Conservation (phyloP, 2,797 vertebrate genomes). For the Pangasius larnaudii region DNA sequence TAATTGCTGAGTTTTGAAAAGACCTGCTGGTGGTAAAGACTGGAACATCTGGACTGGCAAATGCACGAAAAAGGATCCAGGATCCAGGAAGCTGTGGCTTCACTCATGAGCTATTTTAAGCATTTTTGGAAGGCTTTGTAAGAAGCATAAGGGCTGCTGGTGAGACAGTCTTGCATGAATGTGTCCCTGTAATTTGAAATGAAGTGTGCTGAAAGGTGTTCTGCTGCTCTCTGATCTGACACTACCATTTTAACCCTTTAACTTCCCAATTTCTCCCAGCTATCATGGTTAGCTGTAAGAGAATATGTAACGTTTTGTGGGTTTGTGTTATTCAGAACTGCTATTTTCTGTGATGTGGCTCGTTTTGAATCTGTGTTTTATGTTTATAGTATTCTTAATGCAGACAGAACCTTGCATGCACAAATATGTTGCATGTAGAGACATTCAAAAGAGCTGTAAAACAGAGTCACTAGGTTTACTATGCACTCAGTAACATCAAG, state of each 20-base stretch:
- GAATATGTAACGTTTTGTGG: background rate
- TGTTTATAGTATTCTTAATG: background rate
- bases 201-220: conserved; percentile 57
- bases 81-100: conserved; percentile 50
- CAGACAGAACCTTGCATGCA: background rate
- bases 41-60: conserved; percentile 52
- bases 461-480: conserved; percentile 24
- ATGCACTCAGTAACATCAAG: conserved; percentile 14
- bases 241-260: conserved; percentile 51
- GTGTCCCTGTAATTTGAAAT: conserved; percentile 55
- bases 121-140: conserved; percentile 50
- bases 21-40: conserved; percentile 44
- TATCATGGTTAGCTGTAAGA: background rate
- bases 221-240: conserved; percentile 51
- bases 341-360: background rate
- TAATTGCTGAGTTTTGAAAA: conserved; percentile 9
- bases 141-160: conserved; percentile 47
- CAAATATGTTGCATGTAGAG: background rate
- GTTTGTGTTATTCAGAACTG: background rate
- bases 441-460: conserved; percentile 1
- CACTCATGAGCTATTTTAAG: conserved; percentile 33
- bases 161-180: conserved; percentile 54
- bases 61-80: conserved; percentile 2
- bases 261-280: conserved; percentile 6
- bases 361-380: background rate